Conservation (phyloP, 1,140 invertebrate species). For the Tetramorium simillimum region DNA sequence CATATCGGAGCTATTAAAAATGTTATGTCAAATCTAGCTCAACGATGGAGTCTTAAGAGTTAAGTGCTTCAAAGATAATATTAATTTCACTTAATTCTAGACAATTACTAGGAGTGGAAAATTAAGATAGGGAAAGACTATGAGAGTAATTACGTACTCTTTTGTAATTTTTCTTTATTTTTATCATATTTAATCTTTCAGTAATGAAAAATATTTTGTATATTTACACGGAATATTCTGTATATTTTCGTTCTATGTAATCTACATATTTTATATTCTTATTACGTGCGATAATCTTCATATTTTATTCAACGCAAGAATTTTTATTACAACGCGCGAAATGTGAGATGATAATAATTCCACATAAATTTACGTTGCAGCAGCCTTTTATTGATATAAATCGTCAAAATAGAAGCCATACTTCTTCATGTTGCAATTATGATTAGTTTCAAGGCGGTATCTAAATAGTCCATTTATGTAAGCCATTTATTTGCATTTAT, state of each 20-base stretch:
- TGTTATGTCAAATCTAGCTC: background rate
- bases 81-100: background rate
- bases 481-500: slow-evolving; percentile 9
- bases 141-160: background rate
- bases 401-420: background rate
- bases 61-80: background rate
- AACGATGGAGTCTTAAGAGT: background rate
- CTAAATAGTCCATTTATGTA: background rate
- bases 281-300: background rate
- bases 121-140: background rate
- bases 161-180: background rate
- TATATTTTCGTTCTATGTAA: background rate
- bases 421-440: background rate
- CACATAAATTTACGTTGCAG: background rate
- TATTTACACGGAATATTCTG: background rate
- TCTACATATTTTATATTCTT: background rate
- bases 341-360: background rate
- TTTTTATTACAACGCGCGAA: background rate
- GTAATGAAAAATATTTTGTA: background rate
- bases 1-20: background rate
- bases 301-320: background rate
- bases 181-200: background rate
- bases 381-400: background rate
- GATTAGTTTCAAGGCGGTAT: background rate
- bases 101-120: background rate